phyloP scores from a whole-genome alignment of 2,113 vertebrate genomes.

The Nothobranchius kuhntae region DNA sequence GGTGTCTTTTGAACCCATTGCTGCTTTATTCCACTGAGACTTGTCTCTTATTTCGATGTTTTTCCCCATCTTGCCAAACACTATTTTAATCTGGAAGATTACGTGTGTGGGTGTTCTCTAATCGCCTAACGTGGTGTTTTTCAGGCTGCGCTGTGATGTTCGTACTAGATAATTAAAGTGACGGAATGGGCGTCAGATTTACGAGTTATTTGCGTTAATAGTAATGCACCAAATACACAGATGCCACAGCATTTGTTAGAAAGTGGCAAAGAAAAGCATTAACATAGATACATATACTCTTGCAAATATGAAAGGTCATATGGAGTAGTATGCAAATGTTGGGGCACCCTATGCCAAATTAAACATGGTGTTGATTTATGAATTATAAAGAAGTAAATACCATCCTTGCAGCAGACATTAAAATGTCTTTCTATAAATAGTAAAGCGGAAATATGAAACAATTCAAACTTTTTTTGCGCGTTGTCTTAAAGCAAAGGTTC shows the following conservation, averaged over 20 bases:
- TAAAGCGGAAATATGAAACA: neutral
- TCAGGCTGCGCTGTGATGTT: neutral
- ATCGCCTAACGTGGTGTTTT: neutral
- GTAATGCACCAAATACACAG: conserved; percentile 1
- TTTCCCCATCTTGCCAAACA: neutral
- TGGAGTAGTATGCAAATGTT: neutral
- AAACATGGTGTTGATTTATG: neutral
- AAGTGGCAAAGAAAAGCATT: neutral
- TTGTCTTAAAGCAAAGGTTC: neutral
- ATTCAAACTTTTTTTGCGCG: neutral
- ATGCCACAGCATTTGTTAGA: neutral
- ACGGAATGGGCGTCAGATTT: conserved; percentile 15
- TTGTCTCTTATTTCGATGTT: neutral
- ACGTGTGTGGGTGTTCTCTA: conserved; percentile 17
- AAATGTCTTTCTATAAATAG: neutral
- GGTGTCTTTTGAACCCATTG: conserved; percentile 14
- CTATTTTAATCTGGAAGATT: conserved; percentile 36
- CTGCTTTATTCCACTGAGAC: conserved; percentile 9
- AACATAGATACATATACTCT: too few species aligned
- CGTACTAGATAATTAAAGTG: conserved; percentile 25
- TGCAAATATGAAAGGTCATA: neutral
- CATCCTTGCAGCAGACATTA: neutral
- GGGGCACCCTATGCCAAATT: neutral
- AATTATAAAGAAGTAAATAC: neutral
- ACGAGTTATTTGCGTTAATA: conserved; percentile 9